A percentile compares a stretch with the other conserved stretches of the same genome.
Evolutionary conservation across 2,888 invertebrate genomes (phyloP).

Genomic region (Hypena proboscidalis): DNA sequence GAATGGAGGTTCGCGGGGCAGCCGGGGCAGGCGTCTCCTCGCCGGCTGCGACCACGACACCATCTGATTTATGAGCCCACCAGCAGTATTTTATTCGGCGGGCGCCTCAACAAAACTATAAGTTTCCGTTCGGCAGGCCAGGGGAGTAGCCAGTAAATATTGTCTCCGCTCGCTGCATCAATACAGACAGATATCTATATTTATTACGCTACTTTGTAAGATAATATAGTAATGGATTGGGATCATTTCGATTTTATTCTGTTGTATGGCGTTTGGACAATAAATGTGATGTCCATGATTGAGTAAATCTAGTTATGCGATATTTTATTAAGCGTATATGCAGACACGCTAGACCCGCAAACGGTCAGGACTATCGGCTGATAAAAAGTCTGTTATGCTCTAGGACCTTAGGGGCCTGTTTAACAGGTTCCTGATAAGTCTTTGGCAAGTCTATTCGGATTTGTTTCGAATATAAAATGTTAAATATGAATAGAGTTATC

Average conservation of each 20-base stretch:
- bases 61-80: conserved; percentile 80
- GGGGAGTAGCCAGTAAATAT: conserved; percentile 83
- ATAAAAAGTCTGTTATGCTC: too few relatives aligned
- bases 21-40: conserved; percentile 59
- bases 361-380: too few relatives aligned
- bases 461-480: too few relatives aligned
- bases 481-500: too few relatives aligned
- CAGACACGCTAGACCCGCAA: too few relatives aligned
- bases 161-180: conserved; percentile 80
- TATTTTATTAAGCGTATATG: too few relatives aligned
- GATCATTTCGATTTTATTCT: conserved; percentile 65
- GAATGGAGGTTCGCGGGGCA: conserved; percentile 43
- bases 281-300: too few relatives aligned
- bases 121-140: conserved; percentile 83
- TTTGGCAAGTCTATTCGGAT: too few relatives aligned
- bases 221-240: conserved; percentile 82
- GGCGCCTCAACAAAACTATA: conserved; percentile 85
- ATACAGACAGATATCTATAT: conserved; percentile 81
- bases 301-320: too few relatives aligned
- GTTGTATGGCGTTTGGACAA: conserved; percentile 26
- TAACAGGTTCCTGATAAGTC: too few relatives aligned
- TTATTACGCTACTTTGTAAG: conserved; percentile 76
- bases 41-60: conserved; percentile 78
- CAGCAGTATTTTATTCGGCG: conserved; percentile 84
- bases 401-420: too few relatives aligned